Evolutionary conservation across 2,113 vertebrate species (phyloP), one percentile per base, ranked within the genome.

Genomic region (Paramormyrops kingsleyae): DNA sequence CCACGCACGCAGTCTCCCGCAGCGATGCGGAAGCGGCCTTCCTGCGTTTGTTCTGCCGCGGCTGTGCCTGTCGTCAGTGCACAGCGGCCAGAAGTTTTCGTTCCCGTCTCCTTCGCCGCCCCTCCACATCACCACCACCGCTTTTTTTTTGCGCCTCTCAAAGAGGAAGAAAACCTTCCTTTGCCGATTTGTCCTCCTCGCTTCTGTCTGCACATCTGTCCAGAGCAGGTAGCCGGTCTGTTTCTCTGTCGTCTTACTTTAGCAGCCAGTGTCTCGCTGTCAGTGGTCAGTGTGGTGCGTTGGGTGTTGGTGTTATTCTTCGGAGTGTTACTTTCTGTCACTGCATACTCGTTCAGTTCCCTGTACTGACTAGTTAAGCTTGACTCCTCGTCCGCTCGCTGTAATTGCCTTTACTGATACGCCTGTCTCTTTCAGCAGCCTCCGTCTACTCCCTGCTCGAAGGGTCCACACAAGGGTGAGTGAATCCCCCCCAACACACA

Each of bases 41-140:
- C 92, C 92, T 92, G 91, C 91, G 83, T 92, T 92, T 92, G 92
- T 92, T 92, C 92, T 92, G 66, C 90, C 52, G 90, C 47, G 85
- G 47, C 88, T 87, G 89, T 31, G 86, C 80, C 24, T 89, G 62
- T 91, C 84, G 77, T 91, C 89, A 89, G 80, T 53, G 52, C 62
- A 53, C 86, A 74, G 84, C 85, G 53, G 88, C n/a, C n/a, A 80
- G 85, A 39, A 80, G 87, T 44, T 87, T 84, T 56, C 50, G 21
- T 24, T 89, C 90, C 59, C 19, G 84, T 88, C 91, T 62, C 46
- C n/a, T 13, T 88, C 59, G 66, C 84, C 10, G 44, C 83, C 42
- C 8, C 59, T 77, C 84, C 27, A 27, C 50, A 19, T 47, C 56
- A 6, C 15, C 42, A n/a, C 80, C 56, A 10, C 31, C 6, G 50